Evolutionary conservation across 1,140 invertebrate genomes (phyloP), one percentile per base, ranked within the genome.

Genomic region (Drosophila orosa): DNA sequence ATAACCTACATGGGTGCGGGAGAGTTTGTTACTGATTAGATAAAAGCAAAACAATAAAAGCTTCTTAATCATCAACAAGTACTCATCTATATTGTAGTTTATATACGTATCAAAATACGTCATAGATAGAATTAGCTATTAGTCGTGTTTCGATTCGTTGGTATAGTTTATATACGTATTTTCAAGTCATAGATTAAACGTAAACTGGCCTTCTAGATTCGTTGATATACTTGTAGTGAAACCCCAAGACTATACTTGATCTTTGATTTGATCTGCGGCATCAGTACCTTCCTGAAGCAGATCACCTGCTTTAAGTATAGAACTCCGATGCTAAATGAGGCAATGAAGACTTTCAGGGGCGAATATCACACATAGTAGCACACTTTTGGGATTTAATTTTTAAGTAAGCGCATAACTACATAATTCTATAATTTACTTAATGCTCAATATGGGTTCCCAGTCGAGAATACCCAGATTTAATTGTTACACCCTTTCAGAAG

Each of bases 191-290:
- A 47, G 5, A 19, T 52, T n/a, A n/a, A n/a, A n/a, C n/a, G n/a
- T n/a, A n/a, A n/a, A 45, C 3, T 9, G 5, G 3, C 42, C 3
- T 47, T n/a, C 25, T 25, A 8, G 4, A n/a, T 47, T n/a, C 13
- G 44, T 45, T 24, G 2, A 5, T 6, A 42, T 39, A 40, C 39
- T 12, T 19, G 5, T 17, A 17, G 1, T 17, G 10, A 44, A 44
- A 44, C 2, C 5, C 6, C 12, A 44, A 15, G 0, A 3, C 12
- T n/a, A 9, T 8, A n/a, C 7, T 83, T 67, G 3, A 74, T 42
- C 35, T 84, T 87, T 4, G 92, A 92, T 22, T 76, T 62, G n/a
- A n/a, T n/a, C n/a, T n/a, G 74, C 12, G 95, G 95, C 44, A 96
- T 90, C 25, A 25, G 35, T 13, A 68, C 19, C 15, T 63, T 78